These are phyloP conservation scores for Aegithalos caudatus DNA, from an alignment of 2,113 vertebrate species.

Conservation along the genomic window DNA sequence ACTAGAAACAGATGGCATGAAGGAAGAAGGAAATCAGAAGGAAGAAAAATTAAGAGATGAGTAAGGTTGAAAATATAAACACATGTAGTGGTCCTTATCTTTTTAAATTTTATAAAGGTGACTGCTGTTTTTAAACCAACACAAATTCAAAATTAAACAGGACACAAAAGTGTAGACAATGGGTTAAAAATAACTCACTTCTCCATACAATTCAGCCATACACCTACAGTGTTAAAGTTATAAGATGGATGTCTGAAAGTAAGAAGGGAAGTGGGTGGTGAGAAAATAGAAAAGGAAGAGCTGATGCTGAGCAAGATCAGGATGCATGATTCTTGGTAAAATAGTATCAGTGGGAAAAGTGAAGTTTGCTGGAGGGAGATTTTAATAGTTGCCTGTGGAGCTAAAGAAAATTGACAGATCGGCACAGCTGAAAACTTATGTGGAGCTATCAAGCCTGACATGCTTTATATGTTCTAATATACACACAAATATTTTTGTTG, in stretches of 20 bases:
- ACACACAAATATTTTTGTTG: conserved; percentile 24
- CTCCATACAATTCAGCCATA: neutral
- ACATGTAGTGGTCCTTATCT: neutral
- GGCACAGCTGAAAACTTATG: rapidly evolving
- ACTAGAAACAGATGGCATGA: neutral
- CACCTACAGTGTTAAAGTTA: neutral
- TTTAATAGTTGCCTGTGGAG: neutral
- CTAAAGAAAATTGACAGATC: neutral
- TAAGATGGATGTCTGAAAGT: neutral
- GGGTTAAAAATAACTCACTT: neutral
- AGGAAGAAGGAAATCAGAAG: neutral
- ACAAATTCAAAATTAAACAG: neutral
- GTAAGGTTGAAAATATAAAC: neutral
- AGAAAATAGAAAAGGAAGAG: conserved; percentile 13
- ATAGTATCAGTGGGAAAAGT: neutral
- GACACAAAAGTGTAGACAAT: neutral
- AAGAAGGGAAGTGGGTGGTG: neutral
- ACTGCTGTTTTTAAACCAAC: neutral
- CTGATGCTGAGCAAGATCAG: neutral
- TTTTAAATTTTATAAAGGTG: neutral
- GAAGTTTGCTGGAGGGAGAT: neutral
- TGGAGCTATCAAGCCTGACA: neutral
- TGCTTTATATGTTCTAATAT: neutral
- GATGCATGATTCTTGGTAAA: neutral
- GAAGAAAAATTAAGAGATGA: neutral